Percentiles rank a stretch among this genome's conserved stretches.
These are phyloP conservation scores for Pleuronectes platessa DNA, from an alignment of 2,113 vertebrate species.

Conservation along the genomic window DNA sequence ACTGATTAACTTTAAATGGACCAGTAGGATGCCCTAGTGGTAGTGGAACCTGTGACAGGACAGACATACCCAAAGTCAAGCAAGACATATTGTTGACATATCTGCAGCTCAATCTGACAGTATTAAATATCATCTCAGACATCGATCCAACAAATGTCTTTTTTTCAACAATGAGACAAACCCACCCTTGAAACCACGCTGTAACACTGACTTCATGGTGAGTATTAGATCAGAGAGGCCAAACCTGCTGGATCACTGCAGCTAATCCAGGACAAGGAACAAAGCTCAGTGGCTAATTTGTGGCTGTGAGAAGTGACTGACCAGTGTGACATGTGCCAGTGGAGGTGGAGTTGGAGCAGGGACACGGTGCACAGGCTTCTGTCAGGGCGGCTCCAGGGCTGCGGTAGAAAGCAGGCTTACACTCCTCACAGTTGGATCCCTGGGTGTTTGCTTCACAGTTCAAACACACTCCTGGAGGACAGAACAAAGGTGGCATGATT, in stretches of 20 bases:
- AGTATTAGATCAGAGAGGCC: background rate
- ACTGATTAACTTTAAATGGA: too few species aligned
- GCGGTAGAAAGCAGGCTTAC: conserved; percentile 86
- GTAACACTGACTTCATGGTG: too few species aligned
- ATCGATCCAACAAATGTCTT: too few species aligned
- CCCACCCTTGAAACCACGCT: too few species aligned
- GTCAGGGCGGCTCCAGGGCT: conserved; percentile 39
- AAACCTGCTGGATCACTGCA: background rate
- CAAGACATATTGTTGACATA: too few species aligned
- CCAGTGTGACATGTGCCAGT: conserved; percentile 87
- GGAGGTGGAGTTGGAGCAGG: conserved; percentile 90
- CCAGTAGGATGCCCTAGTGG: too few species aligned
- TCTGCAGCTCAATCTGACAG: too few species aligned
- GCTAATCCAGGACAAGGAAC: background rate
- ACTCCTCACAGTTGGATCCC: conserved; percentile 91
- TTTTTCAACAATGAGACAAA: too few species aligned
- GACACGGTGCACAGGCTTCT: conserved; percentile 85
- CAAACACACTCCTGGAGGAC: conserved; percentile 85
- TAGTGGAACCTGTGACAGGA: too few species aligned
- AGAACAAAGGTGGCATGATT: conserved; percentile 15
- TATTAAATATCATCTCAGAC: too few species aligned
- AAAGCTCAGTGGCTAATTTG: background rate
- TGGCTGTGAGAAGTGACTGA: conserved; percentile 74
- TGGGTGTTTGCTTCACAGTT: conserved; percentile 89
- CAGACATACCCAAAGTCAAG: too few species aligned